These are phyloP conservation scores for Cichladusa arquata DNA, from an alignment of 2,113 vertebrate species.

Conservation along the genomic window DNA sequence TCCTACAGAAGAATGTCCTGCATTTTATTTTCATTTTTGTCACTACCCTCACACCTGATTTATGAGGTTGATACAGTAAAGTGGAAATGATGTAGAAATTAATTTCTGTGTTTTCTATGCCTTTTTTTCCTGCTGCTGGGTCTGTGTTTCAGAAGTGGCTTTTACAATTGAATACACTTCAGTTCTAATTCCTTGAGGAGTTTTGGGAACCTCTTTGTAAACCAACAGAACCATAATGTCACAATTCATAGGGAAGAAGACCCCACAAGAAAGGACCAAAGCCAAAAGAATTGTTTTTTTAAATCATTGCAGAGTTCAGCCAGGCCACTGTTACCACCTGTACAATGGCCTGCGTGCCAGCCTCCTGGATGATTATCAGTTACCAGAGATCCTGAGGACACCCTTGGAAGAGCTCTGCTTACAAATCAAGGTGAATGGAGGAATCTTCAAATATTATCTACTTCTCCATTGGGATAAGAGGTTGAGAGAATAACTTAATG, in stretches of 20 bases:
- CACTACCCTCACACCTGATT: background rate
- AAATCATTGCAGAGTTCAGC: slow-evolving; percentile 82
- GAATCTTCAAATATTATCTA: background rate
- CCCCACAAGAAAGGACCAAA: accelerated
- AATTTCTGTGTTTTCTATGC: background rate
- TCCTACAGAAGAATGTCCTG: background rate
- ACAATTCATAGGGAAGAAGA: background rate
- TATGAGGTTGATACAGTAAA: background rate
- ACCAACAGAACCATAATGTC: background rate
- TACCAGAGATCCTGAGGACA: slow-evolving; percentile 95
- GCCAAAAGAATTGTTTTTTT: background rate
- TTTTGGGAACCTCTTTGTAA: background rate
- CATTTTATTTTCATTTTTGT: background rate
- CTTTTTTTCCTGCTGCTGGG: background rate
- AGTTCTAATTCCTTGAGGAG: background rate
- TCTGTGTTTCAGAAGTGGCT: background rate
- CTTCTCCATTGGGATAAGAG: background rate
- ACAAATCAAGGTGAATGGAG: slow-evolving; percentile 89
- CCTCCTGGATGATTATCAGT: slow-evolving; percentile 91
- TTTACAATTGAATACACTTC: background rate
- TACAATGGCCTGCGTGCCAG: slow-evolving; percentile 92
- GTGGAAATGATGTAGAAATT: background rate
- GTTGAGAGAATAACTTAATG: background rate
- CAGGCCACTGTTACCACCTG: slow-evolving; percentile 94
- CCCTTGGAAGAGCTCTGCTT: slow-evolving; percentile 96